Percentiles rank a stretch among this genome's conserved stretches.
phyloP scores from a whole-genome alignment of 2,113 vertebrate genomes.

The Xenopus borealis region DNA sequence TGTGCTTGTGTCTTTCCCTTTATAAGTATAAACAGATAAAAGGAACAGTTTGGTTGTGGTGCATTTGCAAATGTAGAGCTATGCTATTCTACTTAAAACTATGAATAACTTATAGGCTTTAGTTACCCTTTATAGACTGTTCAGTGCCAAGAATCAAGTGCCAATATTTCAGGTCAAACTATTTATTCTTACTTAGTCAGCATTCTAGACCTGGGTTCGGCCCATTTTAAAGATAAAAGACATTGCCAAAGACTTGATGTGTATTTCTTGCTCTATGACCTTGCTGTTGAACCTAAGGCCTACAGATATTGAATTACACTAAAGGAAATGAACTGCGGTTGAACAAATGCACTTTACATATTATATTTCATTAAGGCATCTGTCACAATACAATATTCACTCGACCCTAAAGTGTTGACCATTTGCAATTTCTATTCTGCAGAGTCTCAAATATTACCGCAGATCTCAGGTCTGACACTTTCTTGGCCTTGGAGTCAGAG shows the following conservation, averaged over 20 bases:
- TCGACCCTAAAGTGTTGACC: constrained; percentile 1
- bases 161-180: background rate
- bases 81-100: too few relatives aligned
- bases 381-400: constrained; percentile 7
- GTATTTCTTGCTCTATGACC: constrained; percentile 10
- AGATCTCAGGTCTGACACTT: constrained; percentile 7
- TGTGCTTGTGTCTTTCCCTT: too few relatives aligned
- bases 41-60: too few relatives aligned
- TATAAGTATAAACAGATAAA: too few relatives aligned
- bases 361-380: constrained; percentile 21
- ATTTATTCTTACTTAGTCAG: background rate
- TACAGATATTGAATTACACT: constrained; percentile 14
- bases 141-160: background rate
- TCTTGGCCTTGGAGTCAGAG: constrained; percentile 27
- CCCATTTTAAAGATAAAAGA: background rate
- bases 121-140: too few relatives aligned
- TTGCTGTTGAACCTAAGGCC: background rate
- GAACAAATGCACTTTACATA: constrained; percentile 2
- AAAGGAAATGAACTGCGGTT: background rate
- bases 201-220: background rate
- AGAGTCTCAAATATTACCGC: background rate
- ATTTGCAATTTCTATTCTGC: constrained; percentile 9
- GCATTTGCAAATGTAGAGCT: too few relatives aligned
- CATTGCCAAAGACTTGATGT: background rate
- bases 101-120: too few relatives aligned